Evolutionary conservation across 2,888 invertebrate species (phyloP).

Genomic region (Melanostoma scalare): DNA sequence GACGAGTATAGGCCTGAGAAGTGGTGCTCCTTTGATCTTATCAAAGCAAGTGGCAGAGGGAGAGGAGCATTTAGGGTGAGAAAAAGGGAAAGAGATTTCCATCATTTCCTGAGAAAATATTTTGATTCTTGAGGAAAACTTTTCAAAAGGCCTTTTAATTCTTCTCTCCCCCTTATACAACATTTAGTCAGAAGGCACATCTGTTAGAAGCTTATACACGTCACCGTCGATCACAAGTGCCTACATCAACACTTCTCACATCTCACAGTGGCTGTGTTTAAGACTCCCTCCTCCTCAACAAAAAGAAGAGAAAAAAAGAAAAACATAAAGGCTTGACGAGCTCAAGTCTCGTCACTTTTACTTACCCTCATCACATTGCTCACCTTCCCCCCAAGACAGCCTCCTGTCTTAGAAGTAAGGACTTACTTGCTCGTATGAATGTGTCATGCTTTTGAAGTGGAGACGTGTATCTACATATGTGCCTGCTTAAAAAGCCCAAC

Average conservation of each 20-base stretch:
- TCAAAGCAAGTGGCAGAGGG: constrained; percentile 48
- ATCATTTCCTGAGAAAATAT: constrained; percentile 36
- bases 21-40: constrained; percentile 45
- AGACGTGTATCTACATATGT: constrained; percentile 1
- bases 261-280: background rate
- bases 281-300: background rate
- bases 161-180: too few species aligned
- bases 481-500: constrained; percentile 25
- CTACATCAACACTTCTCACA: constrained; percentile 59
- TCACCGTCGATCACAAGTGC: constrained; percentile 59
- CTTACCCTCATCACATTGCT: constrained; percentile 52
- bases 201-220: constrained; percentile 34
- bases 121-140: too few species aligned
- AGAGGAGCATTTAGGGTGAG: constrained; percentile 25
- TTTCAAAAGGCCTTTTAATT: too few species aligned
- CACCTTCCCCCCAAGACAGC: background rate
- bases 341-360: constrained; percentile 29
- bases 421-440: constrained; percentile 50
- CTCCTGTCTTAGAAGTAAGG: constrained; percentile 31
- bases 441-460: constrained; percentile 3
- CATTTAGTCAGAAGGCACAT: background rate
- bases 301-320: constrained; percentile 22
- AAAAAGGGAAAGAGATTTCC: constrained; percentile 1
- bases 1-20: background rate
- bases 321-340: constrained; percentile 26